Evolutionary conservation across 2,888 invertebrate genomes (phyloP).

Genomic region (Ramazzottius varieornatus): DNA sequence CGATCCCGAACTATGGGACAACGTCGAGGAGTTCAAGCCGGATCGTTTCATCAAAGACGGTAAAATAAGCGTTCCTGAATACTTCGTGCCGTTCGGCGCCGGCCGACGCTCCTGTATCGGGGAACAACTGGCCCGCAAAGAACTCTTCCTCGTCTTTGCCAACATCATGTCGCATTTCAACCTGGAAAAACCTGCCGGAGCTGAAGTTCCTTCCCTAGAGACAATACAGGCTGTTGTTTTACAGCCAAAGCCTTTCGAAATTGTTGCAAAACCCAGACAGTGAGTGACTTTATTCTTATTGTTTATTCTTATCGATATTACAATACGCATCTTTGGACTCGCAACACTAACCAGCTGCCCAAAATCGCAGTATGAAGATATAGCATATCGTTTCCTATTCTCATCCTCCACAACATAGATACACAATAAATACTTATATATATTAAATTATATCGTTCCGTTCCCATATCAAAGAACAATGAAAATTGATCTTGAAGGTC

Average conservation of each 20-base stretch:
- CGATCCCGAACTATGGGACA: constrained; percentile 6
- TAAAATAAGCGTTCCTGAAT: constrained; percentile 3
- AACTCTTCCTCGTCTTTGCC: constrained; percentile 7
- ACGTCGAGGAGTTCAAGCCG: constrained; percentile 7
- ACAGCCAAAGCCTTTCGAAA: neutral
- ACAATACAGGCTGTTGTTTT: neutral
- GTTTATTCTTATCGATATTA: too few species aligned
- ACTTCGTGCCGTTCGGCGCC: constrained; percentile 6
- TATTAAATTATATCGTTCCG: too few species aligned
- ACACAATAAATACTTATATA: too few species aligned
- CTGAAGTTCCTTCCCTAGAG: neutral
- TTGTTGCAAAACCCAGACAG: too few species aligned
- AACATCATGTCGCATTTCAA: constrained; percentile 6
- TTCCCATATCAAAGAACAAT: too few species aligned
- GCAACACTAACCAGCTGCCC: too few species aligned
- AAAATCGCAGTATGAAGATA: too few species aligned
- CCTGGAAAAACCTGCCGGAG: neutral
- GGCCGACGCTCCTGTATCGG: constrained; percentile 8
- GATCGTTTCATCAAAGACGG: constrained; percentile 6
- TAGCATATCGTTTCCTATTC: too few species aligned
- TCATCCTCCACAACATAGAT: too few species aligned
- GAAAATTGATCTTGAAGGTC: too few species aligned
- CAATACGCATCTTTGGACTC: too few species aligned
- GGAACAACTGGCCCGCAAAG: constrained; percentile 7
- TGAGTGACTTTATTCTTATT: too few species aligned